Percentiles rank a stretch among this genome's conserved stretches.
Evolutionary conservation across 2,888 invertebrate species (phyloP).

Genomic region (Scaeva pyrastri): DNA sequence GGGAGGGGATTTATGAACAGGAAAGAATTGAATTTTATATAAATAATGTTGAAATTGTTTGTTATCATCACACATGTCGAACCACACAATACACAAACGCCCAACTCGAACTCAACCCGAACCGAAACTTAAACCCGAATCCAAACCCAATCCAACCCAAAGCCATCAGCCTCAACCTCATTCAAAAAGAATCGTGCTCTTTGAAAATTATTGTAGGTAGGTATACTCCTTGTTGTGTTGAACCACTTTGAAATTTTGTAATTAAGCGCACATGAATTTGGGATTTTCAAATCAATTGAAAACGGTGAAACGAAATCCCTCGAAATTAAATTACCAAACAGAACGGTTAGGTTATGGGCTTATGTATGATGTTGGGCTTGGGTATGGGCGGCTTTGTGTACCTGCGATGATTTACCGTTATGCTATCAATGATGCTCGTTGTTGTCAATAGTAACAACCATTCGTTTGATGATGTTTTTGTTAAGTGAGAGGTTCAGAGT

Average conservation of each 20-base stretch:
- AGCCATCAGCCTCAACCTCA: no score
- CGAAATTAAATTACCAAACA: neutral
- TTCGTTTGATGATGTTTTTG: neutral
- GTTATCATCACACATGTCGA: no score
- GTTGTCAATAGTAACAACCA: conserved; percentile 3
- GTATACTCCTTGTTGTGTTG: neutral
- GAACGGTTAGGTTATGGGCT: neutral
- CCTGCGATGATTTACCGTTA: neutral
- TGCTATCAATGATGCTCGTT: neutral
- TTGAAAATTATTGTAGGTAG: neutral
- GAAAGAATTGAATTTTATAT: no score
- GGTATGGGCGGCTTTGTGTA: neutral
- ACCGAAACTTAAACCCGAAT: no score
- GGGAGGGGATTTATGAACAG: no score
- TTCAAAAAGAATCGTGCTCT: neutral
- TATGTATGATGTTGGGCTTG: no score
- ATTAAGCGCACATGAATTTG: conserved; percentile 9
- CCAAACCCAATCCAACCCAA: no score
- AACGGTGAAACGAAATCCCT: neutral
- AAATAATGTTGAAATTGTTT: no score
- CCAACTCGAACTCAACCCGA: no score
- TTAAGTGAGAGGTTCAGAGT: no score
- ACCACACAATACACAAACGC: no score
- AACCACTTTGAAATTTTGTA: neutral
- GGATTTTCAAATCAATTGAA: conserved; percentile 6